Percentiles rank a stretch among this genome's conserved stretches.
These are phyloP conservation scores for Acheta domesticus DNA, from an alignment of 2,888 invertebrate species.

Conservation along the genomic window DNA sequence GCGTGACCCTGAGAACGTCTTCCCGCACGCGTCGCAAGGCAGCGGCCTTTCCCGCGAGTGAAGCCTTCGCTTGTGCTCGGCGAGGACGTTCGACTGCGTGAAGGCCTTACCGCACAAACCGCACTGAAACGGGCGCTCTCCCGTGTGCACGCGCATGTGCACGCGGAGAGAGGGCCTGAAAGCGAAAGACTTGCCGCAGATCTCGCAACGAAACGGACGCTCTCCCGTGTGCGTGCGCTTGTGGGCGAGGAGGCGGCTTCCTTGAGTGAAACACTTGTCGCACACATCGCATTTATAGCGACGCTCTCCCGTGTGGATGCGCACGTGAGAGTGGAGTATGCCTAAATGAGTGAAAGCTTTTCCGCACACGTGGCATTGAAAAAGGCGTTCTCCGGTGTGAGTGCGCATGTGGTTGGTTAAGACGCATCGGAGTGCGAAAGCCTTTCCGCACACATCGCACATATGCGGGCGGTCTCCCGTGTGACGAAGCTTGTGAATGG, in stretches of 20 bases:
- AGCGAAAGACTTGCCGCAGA: not conserved
- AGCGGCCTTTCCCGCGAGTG: too few species aligned
- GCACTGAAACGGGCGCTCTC: too few species aligned
- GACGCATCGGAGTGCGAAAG: not conserved
- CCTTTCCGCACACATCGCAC: slow-evolving; percentile 4
- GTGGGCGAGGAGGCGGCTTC: not conserved
- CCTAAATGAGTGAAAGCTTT: not conserved
- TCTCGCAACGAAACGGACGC: not conserved
- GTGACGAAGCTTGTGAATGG: not conserved
- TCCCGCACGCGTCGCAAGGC: too few species aligned
- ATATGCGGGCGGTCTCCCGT: not conserved
- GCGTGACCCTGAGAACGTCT: too few species aligned
- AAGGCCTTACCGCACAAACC: too few species aligned
- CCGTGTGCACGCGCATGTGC: too few species aligned
- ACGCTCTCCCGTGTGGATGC: not conserved
- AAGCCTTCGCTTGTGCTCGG: too few species aligned
- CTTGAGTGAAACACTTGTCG: not conserved
- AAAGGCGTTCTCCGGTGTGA: not conserved
- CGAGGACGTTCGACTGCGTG: too few species aligned
- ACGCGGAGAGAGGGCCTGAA: not conserved
- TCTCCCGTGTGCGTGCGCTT: not conserved
- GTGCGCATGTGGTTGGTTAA: not conserved
- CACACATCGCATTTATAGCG: not conserved
- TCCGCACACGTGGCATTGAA: not conserved
- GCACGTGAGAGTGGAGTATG: not conserved